Evolutionary conservation across 2,113 vertebrate species (phyloP).

Genomic region (Colius striatus): DNA sequence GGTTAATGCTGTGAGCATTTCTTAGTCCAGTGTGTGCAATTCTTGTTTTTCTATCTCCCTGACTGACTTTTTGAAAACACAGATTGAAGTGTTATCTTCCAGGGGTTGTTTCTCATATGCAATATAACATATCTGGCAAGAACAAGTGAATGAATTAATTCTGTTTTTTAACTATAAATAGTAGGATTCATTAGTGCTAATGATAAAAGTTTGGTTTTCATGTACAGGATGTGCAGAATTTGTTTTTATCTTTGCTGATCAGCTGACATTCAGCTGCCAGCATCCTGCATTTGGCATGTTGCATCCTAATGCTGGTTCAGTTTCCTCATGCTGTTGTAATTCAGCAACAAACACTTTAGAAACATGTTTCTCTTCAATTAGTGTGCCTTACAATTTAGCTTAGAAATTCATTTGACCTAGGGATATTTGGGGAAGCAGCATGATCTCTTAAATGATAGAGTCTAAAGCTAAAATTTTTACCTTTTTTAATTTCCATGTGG

Average conservation of each 20-base stretch:
- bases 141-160: neutral
- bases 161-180: neutral
- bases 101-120: neutral
- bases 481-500: neutral
- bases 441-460: neutral
- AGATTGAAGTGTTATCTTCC: neutral
- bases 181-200: neutral
- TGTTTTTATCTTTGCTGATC: neutral
- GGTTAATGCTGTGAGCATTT: neutral
- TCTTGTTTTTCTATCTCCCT: neutral
- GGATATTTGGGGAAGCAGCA: neutral
- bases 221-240: neutral
- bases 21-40: rapidly evolving
- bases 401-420: neutral
- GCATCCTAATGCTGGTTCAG: neutral
- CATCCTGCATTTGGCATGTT: neutral
- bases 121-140: neutral
- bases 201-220: neutral
- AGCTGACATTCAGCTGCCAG: neutral
- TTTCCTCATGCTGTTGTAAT: neutral
- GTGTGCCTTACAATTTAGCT: neutral
- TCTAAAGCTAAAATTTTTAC: neutral
- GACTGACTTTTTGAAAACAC: neutral
- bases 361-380: neutral
- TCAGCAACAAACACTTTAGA: neutral